Conservation (phyloP, 2,888 invertebrate species). For the Thereva nobilitata region DNA sequence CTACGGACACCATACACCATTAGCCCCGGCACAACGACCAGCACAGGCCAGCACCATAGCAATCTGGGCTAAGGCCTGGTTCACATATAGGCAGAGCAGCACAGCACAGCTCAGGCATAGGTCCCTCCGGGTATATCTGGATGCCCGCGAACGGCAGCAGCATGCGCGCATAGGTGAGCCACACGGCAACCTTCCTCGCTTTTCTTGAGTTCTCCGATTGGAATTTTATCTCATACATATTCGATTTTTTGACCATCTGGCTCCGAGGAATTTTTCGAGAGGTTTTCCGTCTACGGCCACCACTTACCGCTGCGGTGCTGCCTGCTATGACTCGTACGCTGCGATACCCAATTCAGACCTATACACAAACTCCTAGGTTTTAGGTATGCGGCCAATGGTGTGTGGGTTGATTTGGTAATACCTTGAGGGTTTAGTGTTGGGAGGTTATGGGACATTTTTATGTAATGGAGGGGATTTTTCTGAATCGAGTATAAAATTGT, state of each 20-base stretch:
- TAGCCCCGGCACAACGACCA: no score
- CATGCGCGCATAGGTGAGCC: slow-evolving; percentile 37
- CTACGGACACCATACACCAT: no score
- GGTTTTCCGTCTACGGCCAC: slow-evolving; percentile 8
- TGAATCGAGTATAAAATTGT: no score
- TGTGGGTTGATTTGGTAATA: no score
- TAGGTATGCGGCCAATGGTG: slow-evolving; percentile 6
- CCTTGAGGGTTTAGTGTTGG: no score
- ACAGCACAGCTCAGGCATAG: background rate
- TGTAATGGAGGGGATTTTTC: no score
- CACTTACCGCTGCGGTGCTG: background rate
- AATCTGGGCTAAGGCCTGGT: no score
- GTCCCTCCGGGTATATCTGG: slow-evolving; percentile 22
- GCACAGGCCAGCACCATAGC: no score
- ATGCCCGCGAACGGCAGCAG: slow-evolving; percentile 12
- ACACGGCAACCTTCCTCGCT: slow-evolving; percentile 38
- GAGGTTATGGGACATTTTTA: no score
- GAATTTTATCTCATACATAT: slow-evolving; percentile 42
- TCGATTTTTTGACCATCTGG: slow-evolving; percentile 43
- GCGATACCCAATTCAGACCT: no score
- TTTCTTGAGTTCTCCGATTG: slow-evolving; percentile 38
- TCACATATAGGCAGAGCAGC: slow-evolving; percentile 12
- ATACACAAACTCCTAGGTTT: no score
- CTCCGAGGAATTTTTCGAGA: slow-evolving; percentile 42
- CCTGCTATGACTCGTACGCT: background rate